A percentile compares a stretch with the other conserved stretches of the same genome.
Evolutionary conservation across 2,797 vertebrate genomes (phyloP).

Genomic region (Remorina albescens): DNA sequence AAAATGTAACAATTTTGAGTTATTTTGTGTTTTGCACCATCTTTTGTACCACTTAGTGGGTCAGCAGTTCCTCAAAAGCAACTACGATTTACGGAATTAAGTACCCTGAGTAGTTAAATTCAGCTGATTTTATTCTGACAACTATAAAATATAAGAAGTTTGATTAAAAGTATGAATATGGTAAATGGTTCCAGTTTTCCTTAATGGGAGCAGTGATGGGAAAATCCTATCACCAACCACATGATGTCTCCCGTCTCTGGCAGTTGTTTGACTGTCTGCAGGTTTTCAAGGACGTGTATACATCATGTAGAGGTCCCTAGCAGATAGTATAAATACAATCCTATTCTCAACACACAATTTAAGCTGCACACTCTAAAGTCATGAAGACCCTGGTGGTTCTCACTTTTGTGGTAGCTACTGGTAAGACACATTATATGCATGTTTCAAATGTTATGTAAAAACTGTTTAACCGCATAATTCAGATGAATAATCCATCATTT

Average conservation of each 20-base stretch:
- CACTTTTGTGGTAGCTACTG: slow-evolving; percentile 33
- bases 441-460: too few species aligned
- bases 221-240: slow-evolving; percentile 53
- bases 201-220: slow-evolving; percentile 34
- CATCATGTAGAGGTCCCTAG: not conserved
- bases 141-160: not conserved
- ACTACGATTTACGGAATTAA: not conserved
- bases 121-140: slow-evolving; percentile 4
- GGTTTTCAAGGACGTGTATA: slow-evolving; percentile 29
- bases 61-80: not conserved
- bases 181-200: not conserved
- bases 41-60: not conserved
- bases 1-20: too few species aligned
- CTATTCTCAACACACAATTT: not conserved
- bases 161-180: not conserved
- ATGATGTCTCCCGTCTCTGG: slow-evolving; percentile 26
- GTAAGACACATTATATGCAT: slow-evolving; percentile 50
- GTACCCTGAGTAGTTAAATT: not conserved
- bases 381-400: slow-evolving; percentile 65
- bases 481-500: not conserved
- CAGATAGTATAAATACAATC: slow-evolving; percentile 61
- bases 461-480: too few species aligned
- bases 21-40: too few species aligned
- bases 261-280: slow-evolving; percentile 57
- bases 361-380: slow-evolving; percentile 9